Percentiles rank a stretch among this genome's conserved stretches.
Evolutionary conservation across 2,888 invertebrate genomes (phyloP).

Genomic region (Tiliacea citrago): DNA sequence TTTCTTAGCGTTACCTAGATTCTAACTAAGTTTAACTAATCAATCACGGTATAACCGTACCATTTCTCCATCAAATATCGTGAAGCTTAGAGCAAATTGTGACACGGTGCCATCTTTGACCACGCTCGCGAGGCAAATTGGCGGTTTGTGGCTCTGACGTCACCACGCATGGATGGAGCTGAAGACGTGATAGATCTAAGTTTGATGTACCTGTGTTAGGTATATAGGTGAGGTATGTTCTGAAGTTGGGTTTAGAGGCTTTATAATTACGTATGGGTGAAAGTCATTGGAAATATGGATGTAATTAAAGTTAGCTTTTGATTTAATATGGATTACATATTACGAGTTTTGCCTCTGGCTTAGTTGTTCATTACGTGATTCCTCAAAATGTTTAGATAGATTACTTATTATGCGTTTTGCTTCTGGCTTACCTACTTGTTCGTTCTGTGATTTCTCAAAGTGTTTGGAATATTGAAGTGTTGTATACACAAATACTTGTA

Average conservation of each 20-base stretch:
- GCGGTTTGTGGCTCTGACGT: conserved; percentile 77
- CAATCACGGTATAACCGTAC: conserved; percentile 43
- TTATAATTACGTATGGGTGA: not conserved
- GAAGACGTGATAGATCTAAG: conserved; percentile 59
- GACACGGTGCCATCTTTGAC: conserved; percentile 78
- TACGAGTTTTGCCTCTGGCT: too few species aligned
- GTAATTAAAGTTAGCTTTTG: conserved; percentile 4
- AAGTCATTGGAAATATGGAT: not conserved
- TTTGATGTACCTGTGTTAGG: conserved; percentile 22
- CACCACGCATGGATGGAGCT: conserved; percentile 56
- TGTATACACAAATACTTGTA: not conserved
- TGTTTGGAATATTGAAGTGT: too few species aligned
- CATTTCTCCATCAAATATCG: conserved; percentile 60
- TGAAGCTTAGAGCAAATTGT: conserved; percentile 71
- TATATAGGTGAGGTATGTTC: not conserved
- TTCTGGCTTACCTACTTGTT: too few species aligned
- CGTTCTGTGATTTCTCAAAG: too few species aligned
- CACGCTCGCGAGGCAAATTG: conserved; percentile 76
- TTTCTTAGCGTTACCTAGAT: not conserved
- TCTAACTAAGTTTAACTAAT: not conserved
- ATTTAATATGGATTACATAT: not conserved
- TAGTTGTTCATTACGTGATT: too few species aligned
- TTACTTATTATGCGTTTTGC: too few species aligned
- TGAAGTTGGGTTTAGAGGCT: not conserved
- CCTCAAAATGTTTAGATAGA: not conserved